Evolutionary conservation across 2,888 invertebrate species (phyloP).

Genomic region (Malthinus seriepunctatus): DNA sequence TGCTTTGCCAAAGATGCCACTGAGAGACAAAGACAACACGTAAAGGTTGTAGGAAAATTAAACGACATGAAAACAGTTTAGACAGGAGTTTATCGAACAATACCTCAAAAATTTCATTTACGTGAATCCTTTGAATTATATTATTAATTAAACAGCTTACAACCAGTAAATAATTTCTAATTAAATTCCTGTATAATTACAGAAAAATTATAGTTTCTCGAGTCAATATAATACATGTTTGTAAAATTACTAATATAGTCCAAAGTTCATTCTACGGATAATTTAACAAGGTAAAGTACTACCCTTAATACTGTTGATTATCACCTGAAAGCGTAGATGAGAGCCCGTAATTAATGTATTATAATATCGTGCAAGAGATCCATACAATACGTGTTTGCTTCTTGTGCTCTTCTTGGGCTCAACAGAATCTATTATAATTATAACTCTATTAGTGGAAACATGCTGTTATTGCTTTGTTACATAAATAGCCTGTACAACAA

Average conservation of each 20-base stretch:
- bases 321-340: slow-evolving; percentile 45
- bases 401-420: slow-evolving; percentile 31
- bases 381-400: slow-evolving; percentile 40
- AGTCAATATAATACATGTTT: too few species aligned
- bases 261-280: slow-evolving; percentile 26
- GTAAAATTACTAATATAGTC: slow-evolving; percentile 3
- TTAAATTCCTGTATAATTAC: too few species aligned
- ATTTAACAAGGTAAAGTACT: slow-evolving; percentile 31
- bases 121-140: too few species aligned
- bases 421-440: slow-evolving; percentile 28
- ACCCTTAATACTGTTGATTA: slow-evolving; percentile 42
- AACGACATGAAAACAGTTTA: too few species aligned
- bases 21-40: too few species aligned
- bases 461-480: slow-evolving; percentile 8
- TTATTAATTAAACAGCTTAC: too few species aligned
- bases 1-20: too few species aligned
- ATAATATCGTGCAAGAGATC: slow-evolving; percentile 43
- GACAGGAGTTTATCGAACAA: too few species aligned
- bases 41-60: too few species aligned
- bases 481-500: slow-evolving; percentile 5
- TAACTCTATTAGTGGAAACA: slow-evolving; percentile 15
- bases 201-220: too few species aligned
- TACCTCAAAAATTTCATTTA: too few species aligned
- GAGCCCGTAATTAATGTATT: slow-evolving; percentile 48
- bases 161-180: too few species aligned